Evolutionary conservation across 2,888 invertebrate species (phyloP), one percentile per base, ranked within the genome.

Genomic region (Rhagonycha lutea): DNA sequence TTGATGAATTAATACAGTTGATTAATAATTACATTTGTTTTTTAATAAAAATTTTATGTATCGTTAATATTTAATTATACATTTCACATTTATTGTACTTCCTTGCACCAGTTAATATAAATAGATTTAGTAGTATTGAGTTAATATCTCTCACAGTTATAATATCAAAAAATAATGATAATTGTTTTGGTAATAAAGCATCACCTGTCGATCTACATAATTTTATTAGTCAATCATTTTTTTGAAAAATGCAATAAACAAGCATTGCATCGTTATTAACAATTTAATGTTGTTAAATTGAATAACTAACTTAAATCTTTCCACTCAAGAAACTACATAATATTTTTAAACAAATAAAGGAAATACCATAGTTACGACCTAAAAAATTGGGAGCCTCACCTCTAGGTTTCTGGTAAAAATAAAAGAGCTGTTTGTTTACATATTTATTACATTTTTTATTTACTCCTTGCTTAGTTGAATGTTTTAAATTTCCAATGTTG

Each of bases 21-120:
- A 47, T 63, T 14, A 61, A 60, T 29, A 47, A 70, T 65, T 67
- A 63, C 74, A 71, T 74, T 72, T 74, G 75, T 77, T 68, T 77
- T 69, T 60, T 28, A 23, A 23, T 26, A 72, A 76, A 76, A 74
- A 61, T 75, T 79, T 78, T 75, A 75, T 78, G 72, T 77, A 73
- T 76, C 80, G 74, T 79, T 79, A 79, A 76, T 60, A 73, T 70
- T 68, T 75, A 78, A 80, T 78, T 78, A 80, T 78, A 77, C 70
- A 76, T 74, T 74, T 72, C 77, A 78, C 76, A 78, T 75, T 77
- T 77, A 71, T 69, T 71, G 23, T 68, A 74, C 76, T 80, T 78
- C 78, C 77, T 77, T 77, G 77, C 77, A 77, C 73, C 79, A 73
- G 78, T 70, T 78, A 67, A 14, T 72, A 74, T 73, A 78, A 80